Evolutionary conservation across 2,797 vertebrate species (phyloP), one percentile per base, ranked within the genome.

Genomic region (Petrocephalus sullivani): DNA sequence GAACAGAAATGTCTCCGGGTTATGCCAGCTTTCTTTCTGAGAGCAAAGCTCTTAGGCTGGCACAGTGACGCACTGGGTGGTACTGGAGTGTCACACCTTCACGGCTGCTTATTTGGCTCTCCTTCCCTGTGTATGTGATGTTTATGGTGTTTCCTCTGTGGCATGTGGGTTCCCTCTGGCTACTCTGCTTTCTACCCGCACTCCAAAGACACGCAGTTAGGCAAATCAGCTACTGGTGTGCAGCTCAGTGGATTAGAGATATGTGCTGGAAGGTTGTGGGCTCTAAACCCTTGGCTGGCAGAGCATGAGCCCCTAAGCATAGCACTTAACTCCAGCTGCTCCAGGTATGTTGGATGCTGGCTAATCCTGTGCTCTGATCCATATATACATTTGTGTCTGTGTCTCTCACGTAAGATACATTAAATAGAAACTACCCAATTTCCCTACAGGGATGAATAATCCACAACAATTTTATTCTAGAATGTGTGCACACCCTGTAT

Each of bases 1-100:
- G 33, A 78, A 78, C 5, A 46, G 16, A 8, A 46, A 37, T 78
- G 71, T 41, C 12, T 67, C 28, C 64, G 6, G 64, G 64, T 6
- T 71, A 12, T 16, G 64, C 64, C 37, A 81, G 75, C 71, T 78
- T 4, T 78, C 33, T 78, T 14, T 46, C 75, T 41, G 16, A n/a
- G 37, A 19, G 37, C 16, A 78, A 78, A 78, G 14, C 37, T 46
- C 14, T 91, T 64, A 88, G 92, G 87, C 90, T 6, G 90, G 90
- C 6, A 85, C 53, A 60, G 23, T 49, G 21, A 56, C 10, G 61
- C 23, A 56, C 37, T 57, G 28, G 53, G 49, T 41, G 41, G 16
- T 37, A 81, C 75, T 81, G 75, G 4, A 19, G 75, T 9, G 37
- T 49, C 19, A 10, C 37, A 81, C 75, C 19, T 33, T 19, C 37